Base-by-base conservation (phyloP, 2,113 vertebrate species). In the Paradisaea rubra region DNA sequence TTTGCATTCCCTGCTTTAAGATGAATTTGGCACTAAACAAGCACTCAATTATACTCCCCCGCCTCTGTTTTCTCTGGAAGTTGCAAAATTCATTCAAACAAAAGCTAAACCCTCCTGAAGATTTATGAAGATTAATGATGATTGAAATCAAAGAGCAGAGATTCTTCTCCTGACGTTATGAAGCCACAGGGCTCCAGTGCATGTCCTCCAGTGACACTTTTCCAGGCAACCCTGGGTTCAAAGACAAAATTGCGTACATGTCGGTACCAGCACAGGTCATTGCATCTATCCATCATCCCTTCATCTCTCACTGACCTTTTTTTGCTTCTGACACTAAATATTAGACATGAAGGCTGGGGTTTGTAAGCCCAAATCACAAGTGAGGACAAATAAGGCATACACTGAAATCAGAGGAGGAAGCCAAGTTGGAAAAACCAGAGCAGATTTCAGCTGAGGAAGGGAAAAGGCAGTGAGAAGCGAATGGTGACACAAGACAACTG, bases 81-180 rank as follows among this genome's bases (percentile, higher is more conserved):
- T 94, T 93, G 88, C 86, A 96, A 90, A 93, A 95, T 96, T 95
- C 81, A 78, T 94, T 97, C 94, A 93, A 95, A 96, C 71, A 95
- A 94, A 91, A 93, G 87, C 79, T 56, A 81, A 92, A 53, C 52
- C 69, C 73, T 89, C 91, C 79, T 61, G 69, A 88, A 95, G 91
- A 87, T 94, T 95, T 92, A 93, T 81, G 71, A 87, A 86, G 96
- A 94, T 49, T 76, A 86, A 96, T 84, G 91, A 83, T 90, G 82
- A 91, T 83, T 88, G 77, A 91, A 95, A 88, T n/a, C 68, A 83
- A 77, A 72, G 91, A 71, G 23, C 64, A 71, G n/a, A 74, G 72
- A 68, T 64, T 66, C 68, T 41, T 80, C 64, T 80, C 69, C 47
- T 49, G 87, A 59, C 8, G 24, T 65, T 73, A 63, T 2, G 4